These are phyloP conservation scores for Cynaeus angustus DNA, from an alignment of 2,888 invertebrate genomes.

Conservation along the genomic window DNA sequence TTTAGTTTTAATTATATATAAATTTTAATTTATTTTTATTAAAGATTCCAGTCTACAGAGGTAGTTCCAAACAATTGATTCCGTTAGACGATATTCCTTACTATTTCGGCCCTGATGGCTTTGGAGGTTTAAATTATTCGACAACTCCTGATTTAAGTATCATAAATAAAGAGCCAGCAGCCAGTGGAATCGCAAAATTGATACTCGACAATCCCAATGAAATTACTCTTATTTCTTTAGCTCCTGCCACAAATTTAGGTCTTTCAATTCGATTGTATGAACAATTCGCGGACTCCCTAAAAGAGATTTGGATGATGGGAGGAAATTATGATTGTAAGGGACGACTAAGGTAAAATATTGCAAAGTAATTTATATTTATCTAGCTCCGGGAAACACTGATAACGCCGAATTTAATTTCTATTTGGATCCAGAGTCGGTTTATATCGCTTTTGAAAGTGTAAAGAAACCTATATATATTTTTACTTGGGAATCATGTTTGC, in stretches of 20 bases:
- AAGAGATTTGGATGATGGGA: slow-evolving; percentile 84
- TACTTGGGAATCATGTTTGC: slow-evolving; percentile 78
- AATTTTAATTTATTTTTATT: neutral
- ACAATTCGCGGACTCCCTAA: slow-evolving; percentile 77
- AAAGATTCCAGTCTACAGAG: slow-evolving; percentile 81
- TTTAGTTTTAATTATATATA: too few species aligned
- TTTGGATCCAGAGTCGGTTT: slow-evolving; percentile 85
- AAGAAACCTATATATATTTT: slow-evolving; percentile 76
- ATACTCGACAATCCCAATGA: slow-evolving; percentile 75
- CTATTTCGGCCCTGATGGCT: slow-evolving; percentile 80
- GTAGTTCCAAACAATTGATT: slow-evolving; percentile 74
- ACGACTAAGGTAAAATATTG: too few species aligned
- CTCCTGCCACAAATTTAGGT: slow-evolving; percentile 87
- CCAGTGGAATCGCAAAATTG: slow-evolving; percentile 76
- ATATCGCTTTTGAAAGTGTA: slow-evolving; percentile 78
- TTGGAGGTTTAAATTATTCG: slow-evolving; percentile 77
- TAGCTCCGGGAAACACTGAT: neutral
- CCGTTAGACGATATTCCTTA: slow-evolving; percentile 64
- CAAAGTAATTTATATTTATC: neutral
- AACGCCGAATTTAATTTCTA: slow-evolving; percentile 86
- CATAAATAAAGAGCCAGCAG: slow-evolving; percentile 70
- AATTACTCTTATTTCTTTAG: slow-evolving; percentile 79
- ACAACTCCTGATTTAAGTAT: slow-evolving; percentile 64
- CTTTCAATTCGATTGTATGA: slow-evolving; percentile 82
- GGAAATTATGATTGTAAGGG: slow-evolving; percentile 79